Evolutionary conservation across 2,797 vertebrate species (phyloP).

Genomic region (Columba guinea): DNA sequence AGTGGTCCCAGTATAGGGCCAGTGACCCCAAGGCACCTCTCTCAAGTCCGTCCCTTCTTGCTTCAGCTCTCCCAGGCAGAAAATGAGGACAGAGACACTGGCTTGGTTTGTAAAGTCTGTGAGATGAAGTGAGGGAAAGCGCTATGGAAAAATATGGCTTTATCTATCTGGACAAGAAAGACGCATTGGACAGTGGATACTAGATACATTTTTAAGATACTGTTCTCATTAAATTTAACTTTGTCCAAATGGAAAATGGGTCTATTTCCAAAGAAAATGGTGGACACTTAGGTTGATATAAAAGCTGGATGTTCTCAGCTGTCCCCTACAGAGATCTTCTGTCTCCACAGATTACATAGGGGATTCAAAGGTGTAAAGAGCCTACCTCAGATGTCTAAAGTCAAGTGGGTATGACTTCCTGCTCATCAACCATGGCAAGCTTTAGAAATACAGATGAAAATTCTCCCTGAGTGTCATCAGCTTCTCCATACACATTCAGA

Average conservation of each 20-base stretch:
- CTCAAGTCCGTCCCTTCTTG: neutral
- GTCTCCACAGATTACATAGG: neutral
- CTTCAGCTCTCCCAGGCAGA: neutral
- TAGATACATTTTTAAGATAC: neutral
- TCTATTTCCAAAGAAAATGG: conserved; percentile 4
- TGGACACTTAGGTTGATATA: neutral
- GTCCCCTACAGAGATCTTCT: neutral
- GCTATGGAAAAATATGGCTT: neutral
- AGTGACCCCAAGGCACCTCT: neutral
- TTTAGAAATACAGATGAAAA: neutral
- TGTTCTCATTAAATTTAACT: neutral
- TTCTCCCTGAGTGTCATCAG: neutral
- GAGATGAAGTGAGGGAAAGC: neutral
- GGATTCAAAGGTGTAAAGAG: neutral
- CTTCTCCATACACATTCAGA: neutral
- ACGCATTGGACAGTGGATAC: neutral
- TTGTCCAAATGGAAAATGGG: neutral
- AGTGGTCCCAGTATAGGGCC: neutral
- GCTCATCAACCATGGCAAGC: neutral
- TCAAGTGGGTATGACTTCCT: neutral
- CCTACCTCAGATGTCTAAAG: neutral
- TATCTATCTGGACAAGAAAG: neutral
- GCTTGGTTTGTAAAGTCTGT: neutral
- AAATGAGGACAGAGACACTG: neutral
- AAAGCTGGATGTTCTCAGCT: neutral